These are phyloP conservation scores for human DNA, from an alignment of 2,113 vertebrate genomes.

Conservation along the genomic window DNA sequence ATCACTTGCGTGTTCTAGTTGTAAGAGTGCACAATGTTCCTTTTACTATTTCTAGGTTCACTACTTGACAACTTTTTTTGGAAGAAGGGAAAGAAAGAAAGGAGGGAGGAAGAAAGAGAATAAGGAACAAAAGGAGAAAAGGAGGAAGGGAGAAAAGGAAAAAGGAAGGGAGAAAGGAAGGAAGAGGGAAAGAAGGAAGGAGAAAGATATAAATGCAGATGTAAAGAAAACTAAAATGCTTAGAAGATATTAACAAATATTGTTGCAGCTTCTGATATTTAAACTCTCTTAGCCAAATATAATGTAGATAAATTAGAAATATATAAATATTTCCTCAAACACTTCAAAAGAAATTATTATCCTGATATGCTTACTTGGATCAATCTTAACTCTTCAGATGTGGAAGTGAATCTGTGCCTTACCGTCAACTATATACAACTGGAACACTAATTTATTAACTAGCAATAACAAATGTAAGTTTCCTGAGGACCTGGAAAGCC, in stretches of 20 bases:
- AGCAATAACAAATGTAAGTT: neutral
- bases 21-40: neutral
- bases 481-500: neutral
- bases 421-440: neutral
- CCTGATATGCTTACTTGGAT: neutral
- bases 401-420: neutral
- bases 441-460: neutral
- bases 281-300: neutral
- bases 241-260: neutral
- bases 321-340: neutral
- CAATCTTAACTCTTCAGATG: neutral
- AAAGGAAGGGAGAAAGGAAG: neutral
- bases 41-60: neutral
- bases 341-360: neutral
- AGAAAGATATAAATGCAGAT: neutral
- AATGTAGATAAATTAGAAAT: neutral
- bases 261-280: neutral
- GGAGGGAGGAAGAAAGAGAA: fast-evolving
- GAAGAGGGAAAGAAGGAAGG: neutral
- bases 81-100: neutral
- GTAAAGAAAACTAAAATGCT: neutral
- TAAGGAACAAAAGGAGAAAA: fast-evolving
- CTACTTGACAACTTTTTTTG: neutral
- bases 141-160: neutral
- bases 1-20: neutral